Conservation (phyloP, 1,140 invertebrate genomes). For the Macrobrachium nipponense region DNA sequence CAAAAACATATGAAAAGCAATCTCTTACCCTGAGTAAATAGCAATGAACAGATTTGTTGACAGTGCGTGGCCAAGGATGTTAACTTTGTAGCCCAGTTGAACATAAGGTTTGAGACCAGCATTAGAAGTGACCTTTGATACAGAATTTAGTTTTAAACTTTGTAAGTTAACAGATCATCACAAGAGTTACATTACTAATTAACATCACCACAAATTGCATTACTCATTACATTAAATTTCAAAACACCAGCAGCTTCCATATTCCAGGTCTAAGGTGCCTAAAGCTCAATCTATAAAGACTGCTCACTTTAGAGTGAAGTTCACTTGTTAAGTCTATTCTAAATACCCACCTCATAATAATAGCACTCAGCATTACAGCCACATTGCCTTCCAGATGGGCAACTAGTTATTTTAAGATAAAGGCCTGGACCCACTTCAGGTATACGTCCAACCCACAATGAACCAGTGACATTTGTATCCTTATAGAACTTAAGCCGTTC, state of each 20-base stretch:
- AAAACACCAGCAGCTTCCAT: neutral
- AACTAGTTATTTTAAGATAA: constrained; percentile 11
- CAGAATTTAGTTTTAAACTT: too few species aligned
- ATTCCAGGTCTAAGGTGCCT: neutral
- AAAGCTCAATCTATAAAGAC: too few species aligned
- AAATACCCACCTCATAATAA: constrained; percentile 24
- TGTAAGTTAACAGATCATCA: too few species aligned
- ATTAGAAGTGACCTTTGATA: too few species aligned
- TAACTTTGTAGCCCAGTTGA: too few species aligned
- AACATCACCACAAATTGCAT: too few species aligned
- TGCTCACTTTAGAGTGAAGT: too few species aligned
- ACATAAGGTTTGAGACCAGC: too few species aligned
- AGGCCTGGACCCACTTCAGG: neutral
- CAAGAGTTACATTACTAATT: neutral
- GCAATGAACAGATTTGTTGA: too few species aligned
- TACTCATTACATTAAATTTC: too few species aligned
- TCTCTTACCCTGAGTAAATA: neutral
- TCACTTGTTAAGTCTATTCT: too few species aligned
- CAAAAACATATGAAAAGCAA: neutral
- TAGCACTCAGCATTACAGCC: constrained; percentile 13
- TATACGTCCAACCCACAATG: constrained; percentile 15
- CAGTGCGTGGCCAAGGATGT: too few species aligned
- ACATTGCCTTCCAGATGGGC: neutral
- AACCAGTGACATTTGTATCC: constrained; percentile 13
- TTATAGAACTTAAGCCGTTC: neutral